These are phyloP conservation scores for Rattus rattus DNA, from an alignment of 2,113 vertebrate species.

Conservation along the genomic window DNA sequence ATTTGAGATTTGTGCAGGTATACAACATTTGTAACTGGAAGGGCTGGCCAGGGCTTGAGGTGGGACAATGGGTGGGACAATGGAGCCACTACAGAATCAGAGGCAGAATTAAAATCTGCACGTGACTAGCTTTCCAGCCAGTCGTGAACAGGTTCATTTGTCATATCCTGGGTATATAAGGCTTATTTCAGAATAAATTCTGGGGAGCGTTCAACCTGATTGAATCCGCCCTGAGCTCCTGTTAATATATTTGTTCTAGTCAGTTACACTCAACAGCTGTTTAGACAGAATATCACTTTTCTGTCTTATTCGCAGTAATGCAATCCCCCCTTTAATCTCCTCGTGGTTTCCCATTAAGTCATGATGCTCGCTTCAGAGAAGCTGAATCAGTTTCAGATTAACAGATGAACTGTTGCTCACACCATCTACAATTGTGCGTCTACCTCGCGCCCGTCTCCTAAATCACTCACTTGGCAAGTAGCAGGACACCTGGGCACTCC, in stretches of 20 bases:
- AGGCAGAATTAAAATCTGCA: constrained; percentile 85
- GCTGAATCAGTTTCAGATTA: constrained; percentile 75
- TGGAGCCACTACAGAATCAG: constrained; percentile 60
- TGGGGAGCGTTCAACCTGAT: constrained; percentile 83
- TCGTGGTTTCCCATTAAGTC: constrained; percentile 93
- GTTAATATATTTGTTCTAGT: constrained; percentile 88
- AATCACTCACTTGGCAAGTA: constrained; percentile 93
- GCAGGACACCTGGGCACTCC: constrained; percentile 86
- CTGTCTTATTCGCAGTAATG: constrained; percentile 88
- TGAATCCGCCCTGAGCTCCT: constrained; percentile 84
- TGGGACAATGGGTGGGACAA: constrained; percentile 71
- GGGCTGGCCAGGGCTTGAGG: constrained; percentile 56
- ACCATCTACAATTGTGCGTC: constrained; percentile 90
- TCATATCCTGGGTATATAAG: constrained; percentile 76
- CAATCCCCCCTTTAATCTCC: constrained; percentile 89
- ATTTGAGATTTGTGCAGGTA: constrained; percentile 32
- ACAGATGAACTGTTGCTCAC: constrained; percentile 93
- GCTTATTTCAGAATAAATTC: constrained; percentile 88
- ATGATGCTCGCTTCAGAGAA: constrained; percentile 92
- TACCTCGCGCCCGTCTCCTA: constrained; percentile 95
- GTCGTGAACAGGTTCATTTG: constrained; percentile 80
- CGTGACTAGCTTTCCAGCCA: constrained; percentile 83
- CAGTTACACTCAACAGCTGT: constrained; percentile 86
- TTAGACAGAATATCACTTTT: constrained; percentile 87
- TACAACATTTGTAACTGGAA: constrained; percentile 12